Evolutionary conservation across 2,888 invertebrate genomes (phyloP).

Genomic region (Habrosyne pyritoides): DNA sequence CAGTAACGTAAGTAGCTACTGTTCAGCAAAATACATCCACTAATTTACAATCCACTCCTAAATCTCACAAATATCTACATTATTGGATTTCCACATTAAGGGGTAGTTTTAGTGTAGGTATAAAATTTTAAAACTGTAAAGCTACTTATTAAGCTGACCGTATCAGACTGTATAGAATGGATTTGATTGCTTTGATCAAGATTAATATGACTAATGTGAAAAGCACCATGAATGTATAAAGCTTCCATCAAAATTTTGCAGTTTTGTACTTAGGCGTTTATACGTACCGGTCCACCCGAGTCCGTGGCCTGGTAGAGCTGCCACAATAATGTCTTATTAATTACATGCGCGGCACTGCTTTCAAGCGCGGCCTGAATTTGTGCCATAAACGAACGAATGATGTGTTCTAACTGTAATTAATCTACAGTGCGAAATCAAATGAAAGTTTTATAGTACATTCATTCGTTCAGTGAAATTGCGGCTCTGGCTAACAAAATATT

Average conservation of each 20-base stretch:
- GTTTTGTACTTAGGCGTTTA: slow-evolving; percentile 37
- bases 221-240: slow-evolving; percentile 40
- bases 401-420: slow-evolving; percentile 9
- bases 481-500: not conserved
- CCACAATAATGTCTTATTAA: slow-evolving; percentile 78
- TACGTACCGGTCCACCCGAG: slow-evolving; percentile 76
- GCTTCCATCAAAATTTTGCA: slow-evolving; percentile 30
- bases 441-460: slow-evolving; percentile 6
- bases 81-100: too few relatives aligned
- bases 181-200: not conserved
- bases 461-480: slow-evolving; percentile 5
- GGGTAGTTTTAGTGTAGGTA: too few relatives aligned
- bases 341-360: slow-evolving; percentile 61
- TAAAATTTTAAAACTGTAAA: too few relatives aligned
- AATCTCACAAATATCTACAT: too few relatives aligned
- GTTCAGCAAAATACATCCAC: too few relatives aligned
- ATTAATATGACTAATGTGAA: slow-evolving; percentile 5
- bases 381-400: slow-evolving; percentile 20
- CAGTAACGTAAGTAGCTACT: too few relatives aligned
- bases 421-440: slow-evolving; percentile 1
- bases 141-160: too few relatives aligned
- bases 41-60: too few relatives aligned
- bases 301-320: slow-evolving; percentile 83
- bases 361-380: slow-evolving; percentile 28
- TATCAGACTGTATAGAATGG: too few relatives aligned